Conservation (phyloP, 23 tunicate genomes). For the Corella eumyota region DNA sequence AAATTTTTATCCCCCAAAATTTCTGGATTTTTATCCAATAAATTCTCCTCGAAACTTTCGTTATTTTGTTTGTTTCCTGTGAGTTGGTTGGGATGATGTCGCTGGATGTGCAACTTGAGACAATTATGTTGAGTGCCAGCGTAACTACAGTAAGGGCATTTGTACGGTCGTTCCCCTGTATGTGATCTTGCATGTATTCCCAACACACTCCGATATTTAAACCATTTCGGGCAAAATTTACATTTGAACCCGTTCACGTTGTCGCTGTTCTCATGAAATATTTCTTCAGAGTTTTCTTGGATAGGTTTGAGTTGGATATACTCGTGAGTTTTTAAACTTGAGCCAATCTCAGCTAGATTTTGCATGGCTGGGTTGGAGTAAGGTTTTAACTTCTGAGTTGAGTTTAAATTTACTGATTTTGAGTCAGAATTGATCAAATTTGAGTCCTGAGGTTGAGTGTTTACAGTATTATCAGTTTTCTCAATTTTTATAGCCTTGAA, state of each 20-base stretch:
- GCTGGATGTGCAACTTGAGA: constrained; percentile 72
- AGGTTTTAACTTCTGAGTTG: constrained; percentile 12
- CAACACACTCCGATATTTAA: constrained; percentile 71
- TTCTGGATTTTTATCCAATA: not conserved
- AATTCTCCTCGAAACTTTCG: not conserved
- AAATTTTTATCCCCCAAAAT: constrained; percentile 1
- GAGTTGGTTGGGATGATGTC: constrained; percentile 54
- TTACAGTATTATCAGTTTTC: too few species aligned
- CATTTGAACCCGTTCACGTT: constrained; percentile 41
- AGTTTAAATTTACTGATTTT: too few species aligned
- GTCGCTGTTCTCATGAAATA: not conserved
- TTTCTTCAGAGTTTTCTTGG: not conserved
- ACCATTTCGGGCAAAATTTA: constrained; percentile 64
- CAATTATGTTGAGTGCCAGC: constrained; percentile 94
- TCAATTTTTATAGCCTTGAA: too few species aligned
- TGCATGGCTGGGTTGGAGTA: constrained; percentile 81
- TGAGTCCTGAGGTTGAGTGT: too few species aligned
- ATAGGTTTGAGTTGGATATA: not conserved
- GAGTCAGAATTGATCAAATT: too few species aligned
- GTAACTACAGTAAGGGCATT: constrained; percentile 59
- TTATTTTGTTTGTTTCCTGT: not conserved
- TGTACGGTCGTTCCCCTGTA: constrained; percentile 86
- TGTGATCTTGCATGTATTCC: constrained; percentile 83
- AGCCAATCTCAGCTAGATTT: constrained; percentile 74
- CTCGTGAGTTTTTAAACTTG: constrained; percentile 5